Evolutionary conservation across 1,140 invertebrate genomes (phyloP).

Genomic region (Nixonia krombeini): DNA sequence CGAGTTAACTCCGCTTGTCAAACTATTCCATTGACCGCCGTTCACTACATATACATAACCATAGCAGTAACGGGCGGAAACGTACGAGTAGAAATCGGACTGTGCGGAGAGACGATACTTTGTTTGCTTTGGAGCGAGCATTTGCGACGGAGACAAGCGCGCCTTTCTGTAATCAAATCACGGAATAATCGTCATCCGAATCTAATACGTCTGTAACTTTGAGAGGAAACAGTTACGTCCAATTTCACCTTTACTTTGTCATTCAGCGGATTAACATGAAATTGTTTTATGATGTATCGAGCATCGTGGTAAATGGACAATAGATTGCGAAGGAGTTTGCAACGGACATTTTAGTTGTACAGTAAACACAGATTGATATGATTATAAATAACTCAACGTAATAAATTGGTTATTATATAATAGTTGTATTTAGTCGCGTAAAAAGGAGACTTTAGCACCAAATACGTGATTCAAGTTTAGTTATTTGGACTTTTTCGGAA

Average conservation of each 20-base stretch:
- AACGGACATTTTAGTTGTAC: too few species aligned
- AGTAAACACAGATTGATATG: too few species aligned
- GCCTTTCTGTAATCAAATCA: slow-evolving; percentile 35
- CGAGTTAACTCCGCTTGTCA: slow-evolving; percentile 6
- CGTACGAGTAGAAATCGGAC: slow-evolving; percentile 21
- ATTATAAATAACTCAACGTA: too few species aligned
- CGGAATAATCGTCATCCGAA: slow-evolving; percentile 25
- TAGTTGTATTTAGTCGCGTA: too few species aligned
- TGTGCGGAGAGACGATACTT: slow-evolving; percentile 11
- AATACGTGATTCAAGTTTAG: too few species aligned
- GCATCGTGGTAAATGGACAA: too few species aligned
- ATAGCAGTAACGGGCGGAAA: slow-evolving; percentile 12
- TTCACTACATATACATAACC: slow-evolving; percentile 28
- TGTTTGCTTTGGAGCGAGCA: slow-evolving; percentile 19
- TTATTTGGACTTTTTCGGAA: too few species aligned
- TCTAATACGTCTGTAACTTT: slow-evolving; percentile 14
- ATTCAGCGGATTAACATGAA: too few species aligned
- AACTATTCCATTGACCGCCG: slow-evolving; percentile 29
- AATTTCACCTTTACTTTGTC: slow-evolving; percentile 11
- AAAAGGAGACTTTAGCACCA: too few species aligned
- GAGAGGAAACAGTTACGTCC: slow-evolving; percentile 2
- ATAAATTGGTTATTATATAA: too few species aligned
- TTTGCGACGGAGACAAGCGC: slow-evolving; percentile 19
- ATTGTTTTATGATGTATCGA: too few species aligned
- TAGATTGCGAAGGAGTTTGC: too few species aligned